Percentiles rank a stretch among this genome's conserved stretches.
phyloP scores from a whole-genome alignment of 2,888 invertebrate species.

The Leucophora obtusa region DNA sequence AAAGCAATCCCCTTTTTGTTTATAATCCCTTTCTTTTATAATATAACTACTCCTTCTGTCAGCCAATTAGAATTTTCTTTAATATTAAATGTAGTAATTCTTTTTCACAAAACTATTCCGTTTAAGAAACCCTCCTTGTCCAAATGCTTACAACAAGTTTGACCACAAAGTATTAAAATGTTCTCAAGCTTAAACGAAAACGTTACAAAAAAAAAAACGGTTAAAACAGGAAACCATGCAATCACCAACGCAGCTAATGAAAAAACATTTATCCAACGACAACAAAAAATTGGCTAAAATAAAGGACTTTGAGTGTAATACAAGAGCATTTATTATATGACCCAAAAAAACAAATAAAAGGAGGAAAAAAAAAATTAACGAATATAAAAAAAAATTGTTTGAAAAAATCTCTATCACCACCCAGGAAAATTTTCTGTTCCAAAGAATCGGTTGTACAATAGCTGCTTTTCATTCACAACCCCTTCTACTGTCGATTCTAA shows the following conservation, averaged over 20 bases:
- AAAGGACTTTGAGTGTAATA: conserved; percentile 32
- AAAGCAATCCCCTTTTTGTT: too few relatives aligned
- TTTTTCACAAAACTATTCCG: conserved; percentile 2
- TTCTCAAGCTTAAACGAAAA: conserved; percentile 24
- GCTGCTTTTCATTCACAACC: too few relatives aligned
- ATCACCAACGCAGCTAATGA: conserved; percentile 23
- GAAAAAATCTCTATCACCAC: conserved; percentile 19
- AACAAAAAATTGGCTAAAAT: conserved; percentile 16
- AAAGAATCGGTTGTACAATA: too few relatives aligned
- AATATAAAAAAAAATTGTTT: conserved; percentile 21
- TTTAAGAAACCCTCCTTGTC: not conserved
- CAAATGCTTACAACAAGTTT: conserved; percentile 34
- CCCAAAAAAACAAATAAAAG: conserved; percentile 15
- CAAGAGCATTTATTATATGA: conserved; percentile 43
- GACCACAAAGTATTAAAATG: conserved; percentile 51
- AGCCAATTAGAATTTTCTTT: too few relatives aligned
- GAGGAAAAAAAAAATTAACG: conserved; percentile 3
- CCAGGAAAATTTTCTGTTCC: too few relatives aligned
- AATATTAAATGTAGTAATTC: not conserved
- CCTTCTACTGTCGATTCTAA: too few relatives aligned
- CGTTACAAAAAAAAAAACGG: conserved; percentile 1
- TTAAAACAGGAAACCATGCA: conserved; percentile 32
- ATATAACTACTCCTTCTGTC: too few relatives aligned
- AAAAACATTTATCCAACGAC: conserved; percentile 12
- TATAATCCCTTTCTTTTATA: too few relatives aligned